A percentile compares a stretch with the other conserved stretches of the same genome.
phyloP scores from a whole-genome alignment of 2,113 vertebrate genomes.

The Indri indri region DNA sequence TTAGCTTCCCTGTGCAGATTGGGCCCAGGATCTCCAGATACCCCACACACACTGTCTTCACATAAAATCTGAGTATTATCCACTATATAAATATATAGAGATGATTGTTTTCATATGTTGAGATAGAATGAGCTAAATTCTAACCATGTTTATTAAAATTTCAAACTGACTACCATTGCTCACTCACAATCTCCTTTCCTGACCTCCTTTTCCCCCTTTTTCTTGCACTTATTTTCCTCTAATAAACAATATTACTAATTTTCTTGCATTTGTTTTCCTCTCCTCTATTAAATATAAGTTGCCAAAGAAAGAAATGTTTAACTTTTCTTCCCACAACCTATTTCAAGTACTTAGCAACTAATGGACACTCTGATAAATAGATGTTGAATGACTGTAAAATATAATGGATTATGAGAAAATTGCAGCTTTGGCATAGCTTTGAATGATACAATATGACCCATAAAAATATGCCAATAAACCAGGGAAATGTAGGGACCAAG shows the following conservation, averaged over 20 bases:
- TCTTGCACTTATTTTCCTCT: not conserved
- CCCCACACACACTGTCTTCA: not conserved
- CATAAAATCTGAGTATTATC: not conserved
- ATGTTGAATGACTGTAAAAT: not conserved
- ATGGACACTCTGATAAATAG: not conserved
- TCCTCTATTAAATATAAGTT: not conserved
- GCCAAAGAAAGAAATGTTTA: not conserved
- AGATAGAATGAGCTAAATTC: not conserved
- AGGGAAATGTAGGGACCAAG: too few species aligned
- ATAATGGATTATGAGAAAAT: not conserved
- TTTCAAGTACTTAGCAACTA: not conserved
- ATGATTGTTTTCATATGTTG: not conserved
- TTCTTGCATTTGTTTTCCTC: not conserved
- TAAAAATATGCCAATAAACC: not conserved
- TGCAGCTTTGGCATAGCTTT: not conserved
- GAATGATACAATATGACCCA: not conserved
- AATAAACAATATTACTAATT: not conserved
- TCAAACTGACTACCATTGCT: not conserved
- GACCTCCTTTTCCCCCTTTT: not conserved
- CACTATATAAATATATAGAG: not conserved
- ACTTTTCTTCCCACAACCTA: not conserved
- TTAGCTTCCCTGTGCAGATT: too few species aligned
- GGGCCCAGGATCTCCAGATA: too few species aligned
- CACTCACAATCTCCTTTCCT: not conserved
- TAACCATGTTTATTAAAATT: not conserved